These are phyloP conservation scores for Pocillopora grandis DNA, from an alignment of 92 coral and sea anemone species.

Conservation along the genomic window DNA sequence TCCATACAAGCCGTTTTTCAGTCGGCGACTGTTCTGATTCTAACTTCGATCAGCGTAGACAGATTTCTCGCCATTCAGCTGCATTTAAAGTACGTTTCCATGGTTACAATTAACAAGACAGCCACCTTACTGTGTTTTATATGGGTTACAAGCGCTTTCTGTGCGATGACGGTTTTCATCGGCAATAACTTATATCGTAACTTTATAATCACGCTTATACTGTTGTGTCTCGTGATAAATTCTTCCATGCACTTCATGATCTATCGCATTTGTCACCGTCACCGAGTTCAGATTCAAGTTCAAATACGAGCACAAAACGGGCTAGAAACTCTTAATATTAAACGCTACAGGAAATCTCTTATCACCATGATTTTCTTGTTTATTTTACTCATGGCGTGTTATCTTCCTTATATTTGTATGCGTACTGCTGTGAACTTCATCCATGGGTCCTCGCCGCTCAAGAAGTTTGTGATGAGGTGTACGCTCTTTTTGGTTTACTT, in stretches of 20 bases:
- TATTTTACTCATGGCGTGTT: constrained; percentile 8
- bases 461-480: not conserved
- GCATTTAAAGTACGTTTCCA: not conserved
- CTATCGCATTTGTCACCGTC: constrained; percentile 14
- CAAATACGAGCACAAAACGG: not conserved
- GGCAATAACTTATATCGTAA: not conserved
- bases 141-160: not conserved
- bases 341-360: constrained; percentile 3
- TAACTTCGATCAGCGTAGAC: constrained; percentile 3
- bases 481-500: not conserved
- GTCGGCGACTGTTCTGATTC: not conserved
- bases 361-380: not conserved
- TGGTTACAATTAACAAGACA: not conserved
- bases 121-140: not conserved
- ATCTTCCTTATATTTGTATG: not conserved
- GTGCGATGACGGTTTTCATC: not conserved
- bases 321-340: not conserved
- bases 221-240: constrained; percentile 3
- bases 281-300: not conserved
- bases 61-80: not conserved
- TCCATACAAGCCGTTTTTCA: constrained; percentile 3
- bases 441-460: not conserved
- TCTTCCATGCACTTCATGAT: not conserved
- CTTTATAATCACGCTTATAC: not conserved
- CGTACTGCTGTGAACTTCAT: not conserved